phyloP scores from a whole-genome alignment of 92 coral and sea anemone genomes.

The Epizoanthus illoricatus region DNA sequence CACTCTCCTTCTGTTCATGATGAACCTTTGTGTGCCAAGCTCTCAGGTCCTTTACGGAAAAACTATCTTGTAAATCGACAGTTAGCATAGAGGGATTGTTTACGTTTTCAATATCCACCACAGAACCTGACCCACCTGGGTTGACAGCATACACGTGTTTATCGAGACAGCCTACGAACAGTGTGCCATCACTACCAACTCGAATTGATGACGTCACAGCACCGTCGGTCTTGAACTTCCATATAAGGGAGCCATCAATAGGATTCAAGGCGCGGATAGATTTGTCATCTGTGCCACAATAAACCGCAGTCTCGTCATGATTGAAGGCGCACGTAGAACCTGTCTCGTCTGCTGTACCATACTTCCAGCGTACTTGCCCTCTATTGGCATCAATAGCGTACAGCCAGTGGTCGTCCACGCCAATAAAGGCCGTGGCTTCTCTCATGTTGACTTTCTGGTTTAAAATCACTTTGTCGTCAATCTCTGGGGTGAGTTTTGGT shows the following conservation, averaged over 20 bases:
- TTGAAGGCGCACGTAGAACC: conserved; percentile 89
- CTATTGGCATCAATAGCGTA: conserved; percentile 87
- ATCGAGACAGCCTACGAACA: conserved; percentile 89
- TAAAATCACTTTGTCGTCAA: conserved; percentile 43
- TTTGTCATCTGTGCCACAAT: conserved; percentile 95
- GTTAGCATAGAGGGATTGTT: not conserved
- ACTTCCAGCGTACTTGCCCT: conserved; percentile 86
- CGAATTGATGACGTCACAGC: conserved; percentile 91
- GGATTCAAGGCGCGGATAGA: conserved; percentile 85
- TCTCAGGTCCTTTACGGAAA: not conserved
- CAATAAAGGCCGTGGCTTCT: conserved; percentile 78
- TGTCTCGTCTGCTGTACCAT: conserved; percentile 93
- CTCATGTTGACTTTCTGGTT: conserved; percentile 55
- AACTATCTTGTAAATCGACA: no score
- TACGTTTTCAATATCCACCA: not conserved
- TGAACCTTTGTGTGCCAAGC: not conserved
- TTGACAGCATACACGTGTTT: conserved; percentile 77
- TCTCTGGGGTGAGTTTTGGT: conserved; percentile 27
- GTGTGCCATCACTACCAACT: conserved; percentile 72
- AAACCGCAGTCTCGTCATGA: conserved; percentile 75
- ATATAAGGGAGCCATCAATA: conserved; percentile 80
- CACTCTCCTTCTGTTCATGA: no score
- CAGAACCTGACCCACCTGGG: conserved; percentile 32
- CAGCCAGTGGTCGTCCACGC: conserved; percentile 93
- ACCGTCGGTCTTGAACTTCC: conserved; percentile 82